These are phyloP conservation scores for Stenolophus ochropezus DNA, from an alignment of 2,888 invertebrate species.

Conservation along the genomic window DNA sequence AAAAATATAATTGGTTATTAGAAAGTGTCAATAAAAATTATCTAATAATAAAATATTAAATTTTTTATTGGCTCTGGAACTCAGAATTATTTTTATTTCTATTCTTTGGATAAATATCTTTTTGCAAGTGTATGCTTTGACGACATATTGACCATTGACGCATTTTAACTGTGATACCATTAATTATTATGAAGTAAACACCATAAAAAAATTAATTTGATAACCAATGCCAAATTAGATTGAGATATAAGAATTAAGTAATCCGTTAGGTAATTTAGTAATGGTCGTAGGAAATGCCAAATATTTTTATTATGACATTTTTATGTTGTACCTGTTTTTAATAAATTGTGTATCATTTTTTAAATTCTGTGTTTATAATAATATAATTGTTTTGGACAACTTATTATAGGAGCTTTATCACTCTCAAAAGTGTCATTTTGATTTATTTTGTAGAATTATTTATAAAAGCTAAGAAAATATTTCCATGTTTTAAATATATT, in stretches of 20 bases:
- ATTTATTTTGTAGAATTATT: too few species aligned
- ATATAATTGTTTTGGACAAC: neutral
- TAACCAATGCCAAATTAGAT: neutral
- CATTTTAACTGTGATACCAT: neutral
- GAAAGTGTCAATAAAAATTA: too few species aligned
- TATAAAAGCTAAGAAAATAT: too few species aligned
- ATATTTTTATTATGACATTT: neutral
- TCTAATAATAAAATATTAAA: too few species aligned
- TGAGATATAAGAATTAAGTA: neutral
- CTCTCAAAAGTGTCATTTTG: too few species aligned
- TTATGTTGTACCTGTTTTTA: neutral
- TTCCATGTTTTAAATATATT: too few species aligned
- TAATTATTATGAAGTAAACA: slow-evolving; percentile 24
- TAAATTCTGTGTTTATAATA: neutral
- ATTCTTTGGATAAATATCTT: slow-evolving; percentile 34
- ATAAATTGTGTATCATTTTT: neutral
- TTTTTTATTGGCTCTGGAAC: slow-evolving; percentile 10
- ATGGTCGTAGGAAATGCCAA: neutral
- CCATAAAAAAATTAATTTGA: neutral
- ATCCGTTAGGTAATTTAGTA: neutral
- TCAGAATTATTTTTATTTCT: slow-evolving; percentile 33
- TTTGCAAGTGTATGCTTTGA: too few species aligned
- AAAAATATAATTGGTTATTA: too few species aligned
- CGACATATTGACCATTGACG: too few species aligned
- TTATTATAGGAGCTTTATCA: neutral